These are phyloP conservation scores for Philypnodon macrostomus DNA, from an alignment of 2,797 vertebrate genomes.

Conservation along the genomic window DNA sequence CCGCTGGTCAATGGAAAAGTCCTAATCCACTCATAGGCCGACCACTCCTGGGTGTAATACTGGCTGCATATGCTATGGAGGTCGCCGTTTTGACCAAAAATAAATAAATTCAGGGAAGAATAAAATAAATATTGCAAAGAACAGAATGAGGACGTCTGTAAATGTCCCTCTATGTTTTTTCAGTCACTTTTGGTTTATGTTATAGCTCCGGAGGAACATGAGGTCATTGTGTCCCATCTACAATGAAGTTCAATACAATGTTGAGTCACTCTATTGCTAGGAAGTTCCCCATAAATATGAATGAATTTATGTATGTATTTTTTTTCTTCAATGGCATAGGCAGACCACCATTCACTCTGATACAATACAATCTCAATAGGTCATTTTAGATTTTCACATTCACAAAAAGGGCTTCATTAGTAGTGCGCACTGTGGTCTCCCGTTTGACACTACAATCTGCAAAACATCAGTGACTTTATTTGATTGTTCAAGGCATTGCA, in stretches of 20 bases:
- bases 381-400: too few relatives aligned
- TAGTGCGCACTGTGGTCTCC: too few relatives aligned
- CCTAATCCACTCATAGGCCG: conserved; percentile 66
- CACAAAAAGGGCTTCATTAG: too few relatives aligned
- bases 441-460: too few relatives aligned
- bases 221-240: conserved; percentile 10
- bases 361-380: too few relatives aligned
- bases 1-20: conserved; percentile 77
- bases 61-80: conserved; percentile 64
- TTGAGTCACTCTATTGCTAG: background rate
- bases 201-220: conserved; percentile 12
- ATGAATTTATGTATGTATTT: too few relatives aligned
- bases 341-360: too few relatives aligned
- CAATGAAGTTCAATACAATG: conserved; percentile 18
- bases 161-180: conserved; percentile 38
- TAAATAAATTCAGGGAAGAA: conserved; percentile 73
- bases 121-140: conserved; percentile 61
- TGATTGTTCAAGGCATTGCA: too few relatives aligned
- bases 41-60: conserved; percentile 63
- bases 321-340: too few relatives aligned
- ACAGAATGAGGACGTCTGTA: conserved; percentile 45
- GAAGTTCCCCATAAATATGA: too few relatives aligned
- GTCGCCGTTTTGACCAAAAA: conserved; percentile 75
- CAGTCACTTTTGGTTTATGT: conserved; percentile 40
- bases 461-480: too few relatives aligned